These are phyloP conservation scores for Tipula confusa DNA, from an alignment of 2,888 invertebrate species.

Conservation along the genomic window DNA sequence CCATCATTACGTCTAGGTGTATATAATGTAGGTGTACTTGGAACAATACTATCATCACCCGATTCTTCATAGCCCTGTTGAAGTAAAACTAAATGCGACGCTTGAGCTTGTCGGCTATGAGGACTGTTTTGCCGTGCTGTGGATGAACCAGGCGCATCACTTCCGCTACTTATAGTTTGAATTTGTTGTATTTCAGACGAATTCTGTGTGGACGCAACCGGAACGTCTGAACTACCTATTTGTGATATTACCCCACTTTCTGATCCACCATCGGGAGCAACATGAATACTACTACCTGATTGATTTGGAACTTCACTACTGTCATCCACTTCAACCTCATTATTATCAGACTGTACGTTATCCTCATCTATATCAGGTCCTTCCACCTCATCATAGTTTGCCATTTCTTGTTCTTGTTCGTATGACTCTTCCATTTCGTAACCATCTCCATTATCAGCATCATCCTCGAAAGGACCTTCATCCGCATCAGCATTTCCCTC, in stretches of 20 bases:
- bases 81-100: slow-evolving; percentile 42
- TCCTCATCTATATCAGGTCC: slow-evolving; percentile 52
- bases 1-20: slow-evolving; percentile 79
- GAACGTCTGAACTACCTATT: slow-evolving; percentile 37
- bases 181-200: slow-evolving; percentile 54
- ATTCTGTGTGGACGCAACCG: slow-evolving; percentile 36
- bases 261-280: slow-evolving; percentile 47
- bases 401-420: slow-evolving; percentile 52
- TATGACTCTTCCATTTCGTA: slow-evolving; percentile 54
- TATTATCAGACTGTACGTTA: slow-evolving; percentile 56
- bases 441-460: slow-evolving; percentile 55
- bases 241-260: slow-evolving; percentile 39
- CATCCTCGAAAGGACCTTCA: slow-evolving; percentile 51
- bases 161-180: slow-evolving; percentile 73
- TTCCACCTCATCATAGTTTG: slow-evolving; percentile 55
- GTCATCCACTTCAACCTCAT: slow-evolving; percentile 63
- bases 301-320: slow-evolving; percentile 61
- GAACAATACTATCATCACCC: slow-evolving; percentile 69
- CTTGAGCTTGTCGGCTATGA: slow-evolving; percentile 42
- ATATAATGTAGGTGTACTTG: slow-evolving; percentile 82
- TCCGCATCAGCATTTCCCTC: slow-evolving; percentile 56
- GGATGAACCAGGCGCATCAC: slow-evolving; percentile 50
- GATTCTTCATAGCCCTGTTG: slow-evolving; percentile 48
- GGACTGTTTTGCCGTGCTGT: slow-evolving; percentile 44
- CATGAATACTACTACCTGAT: slow-evolving; percentile 51